Conservation (phyloP, 2,113 vertebrate genomes). For the Cepphus grylle region DNA sequence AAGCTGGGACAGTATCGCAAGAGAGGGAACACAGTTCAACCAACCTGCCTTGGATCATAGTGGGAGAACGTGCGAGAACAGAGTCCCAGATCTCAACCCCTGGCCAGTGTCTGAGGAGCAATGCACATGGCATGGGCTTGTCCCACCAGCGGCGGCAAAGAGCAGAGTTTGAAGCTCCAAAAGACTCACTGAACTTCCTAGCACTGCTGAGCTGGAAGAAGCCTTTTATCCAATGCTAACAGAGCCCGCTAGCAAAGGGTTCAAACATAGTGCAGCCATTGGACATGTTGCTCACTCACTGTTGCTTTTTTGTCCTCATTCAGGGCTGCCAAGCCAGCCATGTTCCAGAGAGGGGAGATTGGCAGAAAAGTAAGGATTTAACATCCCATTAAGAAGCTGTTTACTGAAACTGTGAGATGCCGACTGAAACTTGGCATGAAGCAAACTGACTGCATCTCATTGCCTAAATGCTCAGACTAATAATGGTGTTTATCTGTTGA, state of each 20-base stretch:
- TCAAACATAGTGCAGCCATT: neutral
- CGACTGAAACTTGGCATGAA: constrained; percentile 29
- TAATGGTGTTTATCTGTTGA: constrained; percentile 34
- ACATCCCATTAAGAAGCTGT: constrained; percentile 22
- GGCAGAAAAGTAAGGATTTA: constrained; percentile 28
- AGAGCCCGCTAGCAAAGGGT: neutral
- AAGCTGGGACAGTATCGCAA: neutral
- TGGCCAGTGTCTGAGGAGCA: neutral
- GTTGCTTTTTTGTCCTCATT: neutral
- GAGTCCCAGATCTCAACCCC: neutral
- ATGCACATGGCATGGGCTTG: neutral
- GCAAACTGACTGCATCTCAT: constrained; percentile 13
- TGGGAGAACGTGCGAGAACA: rapidly evolving
- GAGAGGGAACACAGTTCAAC: neutral
- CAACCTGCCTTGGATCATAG: rapidly evolving
- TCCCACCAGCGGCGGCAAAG: neutral
- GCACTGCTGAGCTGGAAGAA: neutral
- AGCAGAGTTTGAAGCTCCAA: neutral
- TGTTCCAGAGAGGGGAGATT: neutral
- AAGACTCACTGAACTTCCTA: neutral
- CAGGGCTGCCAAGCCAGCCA: neutral
- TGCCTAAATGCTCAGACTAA: constrained; percentile 11
- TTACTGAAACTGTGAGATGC: constrained; percentile 11
- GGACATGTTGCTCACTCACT: rapidly evolving
- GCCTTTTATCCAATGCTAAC: neutral